Evolutionary conservation across 2,113 vertebrate genomes (phyloP), one percentile per base, ranked within the genome.

Genomic region (Hemichromis elongatus): DNA sequence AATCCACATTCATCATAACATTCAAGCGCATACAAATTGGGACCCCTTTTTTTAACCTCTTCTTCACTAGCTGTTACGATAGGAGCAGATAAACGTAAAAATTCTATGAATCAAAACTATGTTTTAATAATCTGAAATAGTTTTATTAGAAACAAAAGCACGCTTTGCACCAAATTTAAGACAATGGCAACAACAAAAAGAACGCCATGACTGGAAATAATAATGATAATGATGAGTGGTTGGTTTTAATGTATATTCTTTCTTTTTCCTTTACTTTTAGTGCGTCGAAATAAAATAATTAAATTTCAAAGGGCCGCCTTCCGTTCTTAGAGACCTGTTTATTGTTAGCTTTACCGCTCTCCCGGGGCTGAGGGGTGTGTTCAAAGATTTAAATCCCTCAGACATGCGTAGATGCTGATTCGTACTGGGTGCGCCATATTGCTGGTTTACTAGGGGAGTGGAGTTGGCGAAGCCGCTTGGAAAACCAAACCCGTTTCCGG

Each of bases 391-490:
- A 95, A 95, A 96, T 94, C 92, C 89, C 93, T 87, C 83, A 7
- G 77, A 92, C 94, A 95, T 96, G 95, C 95, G 94, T 66, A 94
- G 47, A 84, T 0, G 47, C 19, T 8, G 21, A n/a, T 82, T 83
- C 61, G 81, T 91, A 83, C 59, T 94, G 90, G 82, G 83, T 94
- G 91, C 95, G 95, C 95, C 95, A 96, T 96, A 92, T 95, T 96
- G 93, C 85, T 92, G 90, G 77, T 26, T 93, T 90, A 87, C 70
- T 91, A 81, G 84, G 93, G 92, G 91, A 95, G 94, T 91, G 90
- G 92, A 95, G 92, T 91, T 91, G 82, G 53, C 56, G 82, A n/a
- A 93, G 84, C 90, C 63, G 90, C 83, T 89, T 88, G 77, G 84
- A 80, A 75, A 88, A 90, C 16, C 63, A 5, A 83, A 81, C 55